Evolutionary conservation across 2,888 invertebrate species (phyloP).

Genomic region (Bruchidius siliquastri): DNA sequence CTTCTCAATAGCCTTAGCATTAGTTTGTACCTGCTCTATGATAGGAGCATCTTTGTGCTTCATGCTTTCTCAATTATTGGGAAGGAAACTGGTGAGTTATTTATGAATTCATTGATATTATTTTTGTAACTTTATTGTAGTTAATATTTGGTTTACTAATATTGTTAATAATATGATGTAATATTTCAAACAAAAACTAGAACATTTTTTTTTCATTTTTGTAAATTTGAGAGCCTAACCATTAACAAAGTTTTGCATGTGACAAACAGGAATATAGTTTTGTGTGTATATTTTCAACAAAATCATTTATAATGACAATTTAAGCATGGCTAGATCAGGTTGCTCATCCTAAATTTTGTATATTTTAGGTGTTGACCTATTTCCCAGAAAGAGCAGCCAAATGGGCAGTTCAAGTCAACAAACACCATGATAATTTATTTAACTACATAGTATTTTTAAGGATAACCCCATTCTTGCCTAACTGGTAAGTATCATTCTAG

Average conservation of each 20-base stretch:
- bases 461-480: slow-evolving; percentile 95
- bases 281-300: too few species aligned
- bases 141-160: too few species aligned
- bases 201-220: too few species aligned
- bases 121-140: too few species aligned
- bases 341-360: not conserved
- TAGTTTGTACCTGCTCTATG: slow-evolving; percentile 93
- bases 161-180: too few species aligned
- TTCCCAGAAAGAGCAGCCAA: slow-evolving; percentile 81
- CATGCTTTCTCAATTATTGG: slow-evolving; percentile 84
- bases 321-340: too few species aligned
- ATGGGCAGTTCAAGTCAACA: slow-evolving; percentile 81
- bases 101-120: not conserved
- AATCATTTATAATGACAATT: not conserved
- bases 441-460: slow-evolving; percentile 96
- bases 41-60: slow-evolving; percentile 95
- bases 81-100: slow-evolving; percentile 61
- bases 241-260: too few species aligned
- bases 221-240: too few species aligned
- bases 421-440: slow-evolving; percentile 83
- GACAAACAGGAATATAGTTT: slow-evolving; percentile 51
- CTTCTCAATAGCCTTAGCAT: slow-evolving; percentile 79
- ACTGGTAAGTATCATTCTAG: slow-evolving; percentile 63
- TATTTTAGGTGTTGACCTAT: slow-evolving; percentile 47
- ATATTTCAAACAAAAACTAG: too few species aligned